Evolutionary conservation across 2,113 vertebrate genomes (phyloP), one percentile per base, ranked within the genome.

Genomic region (Nannospalax galili): DNA sequence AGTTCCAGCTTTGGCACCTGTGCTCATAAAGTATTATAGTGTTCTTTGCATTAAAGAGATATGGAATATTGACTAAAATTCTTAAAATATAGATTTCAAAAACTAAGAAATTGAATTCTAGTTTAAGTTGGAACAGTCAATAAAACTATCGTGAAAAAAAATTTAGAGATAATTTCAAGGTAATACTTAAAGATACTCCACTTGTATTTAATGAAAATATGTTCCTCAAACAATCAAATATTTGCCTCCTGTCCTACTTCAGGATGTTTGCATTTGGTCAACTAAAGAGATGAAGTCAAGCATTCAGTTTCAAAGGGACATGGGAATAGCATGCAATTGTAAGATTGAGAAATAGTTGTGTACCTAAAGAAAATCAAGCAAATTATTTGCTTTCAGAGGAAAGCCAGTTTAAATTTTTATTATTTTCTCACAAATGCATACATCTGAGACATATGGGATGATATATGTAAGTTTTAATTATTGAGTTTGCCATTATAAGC

Each of bases 151-250:
- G 84, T 73, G 26, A 77, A 1, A 89, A 67, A 24, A 86, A 85
- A 88, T 97, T 97, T 90, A 94, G 91, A 97, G 94, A 97, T 96
- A 96, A 93, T 95, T 94, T 97, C 84, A 90, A 94, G 56, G 77
- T 72, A 81, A 22, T 60, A 69, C 77, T 84, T 88, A 88, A 82
- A 98, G 42, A 70, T 96, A 94, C 97, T 98, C 97, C 60, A 97
- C 97, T 98, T 96, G 58, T 81, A 93, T 92, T 94, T 96, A 95
- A 95, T 94, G 88, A 97, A 98, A 98, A 92, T 97, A 91, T 95
- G 77, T 80, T 95, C 97, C 96, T 94, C 91, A 93, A 96, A 97
- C 75, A 95, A 96, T 97, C 95, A 98, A 98, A 98, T 98, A 98
- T 98, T 98, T 98, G 97, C 93, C 42, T 52, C 96, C 82, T 95